Percentiles rank a stretch among this genome's conserved stretches.
These are phyloP conservation scores for Scaptomyza hsui DNA, from an alignment of 1,140 invertebrate genomes.

Conservation along the genomic window DNA sequence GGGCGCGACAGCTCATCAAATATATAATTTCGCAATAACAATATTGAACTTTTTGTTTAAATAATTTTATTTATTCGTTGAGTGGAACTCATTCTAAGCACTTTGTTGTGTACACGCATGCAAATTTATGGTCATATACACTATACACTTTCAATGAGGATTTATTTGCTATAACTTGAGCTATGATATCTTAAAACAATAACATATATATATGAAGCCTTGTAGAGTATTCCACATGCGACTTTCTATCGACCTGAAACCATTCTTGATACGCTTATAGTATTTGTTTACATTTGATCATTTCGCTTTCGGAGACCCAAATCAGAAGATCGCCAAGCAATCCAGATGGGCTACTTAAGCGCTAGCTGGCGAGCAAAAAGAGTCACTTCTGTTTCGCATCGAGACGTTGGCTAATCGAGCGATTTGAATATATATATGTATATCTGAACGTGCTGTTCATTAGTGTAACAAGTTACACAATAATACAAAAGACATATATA, in stretches of 20 bases:
- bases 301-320: constrained; percentile 12
- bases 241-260: not conserved
- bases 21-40: constrained; percentile 60
- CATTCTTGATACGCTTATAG: not conserved
- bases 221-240: not conserved
- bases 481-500: not conserved
- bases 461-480: constrained; percentile 31
- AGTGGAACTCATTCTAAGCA: constrained; percentile 24
- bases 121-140: not conserved
- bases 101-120: constrained; percentile 10
- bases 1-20: constrained; percentile 38
- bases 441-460: constrained; percentile 29
- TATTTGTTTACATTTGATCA: constrained; percentile 41
- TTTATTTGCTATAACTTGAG: not conserved
- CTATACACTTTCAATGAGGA: constrained; percentile 10
- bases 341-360: constrained; percentile 29
- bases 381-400: constrained; percentile 57
- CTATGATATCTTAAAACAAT: not conserved
- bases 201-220: no score
- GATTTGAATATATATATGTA: constrained; percentile 34
- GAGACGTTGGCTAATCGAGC: constrained; percentile 42
- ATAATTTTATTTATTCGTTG: constrained; percentile 27
- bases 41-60: constrained; percentile 53
- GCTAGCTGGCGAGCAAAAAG: constrained; percentile 41
- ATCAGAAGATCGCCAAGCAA: constrained; percentile 12